These are phyloP conservation scores for Schizopygopsis pylzovi DNA, from an alignment of 2,797 vertebrate genomes.

Conservation along the genomic window DNA sequence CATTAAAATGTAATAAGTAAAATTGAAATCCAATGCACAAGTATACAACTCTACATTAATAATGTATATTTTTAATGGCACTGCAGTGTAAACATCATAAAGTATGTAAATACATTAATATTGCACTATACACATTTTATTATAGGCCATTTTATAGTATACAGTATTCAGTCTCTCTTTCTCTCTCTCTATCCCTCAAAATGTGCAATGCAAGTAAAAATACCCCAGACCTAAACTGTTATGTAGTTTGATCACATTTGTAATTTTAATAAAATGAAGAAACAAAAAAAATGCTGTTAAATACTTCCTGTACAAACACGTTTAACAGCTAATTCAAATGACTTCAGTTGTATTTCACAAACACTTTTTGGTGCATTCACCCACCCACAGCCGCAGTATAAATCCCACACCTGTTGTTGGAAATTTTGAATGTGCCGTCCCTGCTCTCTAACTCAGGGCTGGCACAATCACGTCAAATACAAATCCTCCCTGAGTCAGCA, in stretches of 20 bases:
- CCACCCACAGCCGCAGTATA: background rate
- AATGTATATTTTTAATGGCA: background rate
- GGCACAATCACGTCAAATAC: slow-evolving; percentile 14
- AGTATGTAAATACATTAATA: background rate
- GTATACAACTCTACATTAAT: background rate
- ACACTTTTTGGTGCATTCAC: background rate
- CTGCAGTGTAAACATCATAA: slow-evolving; percentile 8
- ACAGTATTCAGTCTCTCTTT: background rate
- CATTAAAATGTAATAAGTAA: background rate
- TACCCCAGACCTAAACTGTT: background rate
- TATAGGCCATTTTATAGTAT: background rate
- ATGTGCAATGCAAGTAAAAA: background rate
- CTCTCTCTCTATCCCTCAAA: background rate
- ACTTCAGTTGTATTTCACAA: background rate
- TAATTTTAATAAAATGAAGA: background rate
- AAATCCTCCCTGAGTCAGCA: slow-evolving; percentile 57
- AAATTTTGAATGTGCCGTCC: background rate
- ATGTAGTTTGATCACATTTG: background rate
- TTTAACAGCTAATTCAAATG: background rate
- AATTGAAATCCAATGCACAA: background rate
- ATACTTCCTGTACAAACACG: background rate
- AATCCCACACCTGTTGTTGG: slow-evolving; percentile 50
- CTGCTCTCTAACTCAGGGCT: slow-evolving; percentile 7
- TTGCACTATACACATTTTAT: background rate
- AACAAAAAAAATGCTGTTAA: background rate